Percentiles rank a stretch among this genome's conserved stretches.
Evolutionary conservation across 2,888 invertebrate genomes (phyloP).

Genomic region (Apamea crenata): DNA sequence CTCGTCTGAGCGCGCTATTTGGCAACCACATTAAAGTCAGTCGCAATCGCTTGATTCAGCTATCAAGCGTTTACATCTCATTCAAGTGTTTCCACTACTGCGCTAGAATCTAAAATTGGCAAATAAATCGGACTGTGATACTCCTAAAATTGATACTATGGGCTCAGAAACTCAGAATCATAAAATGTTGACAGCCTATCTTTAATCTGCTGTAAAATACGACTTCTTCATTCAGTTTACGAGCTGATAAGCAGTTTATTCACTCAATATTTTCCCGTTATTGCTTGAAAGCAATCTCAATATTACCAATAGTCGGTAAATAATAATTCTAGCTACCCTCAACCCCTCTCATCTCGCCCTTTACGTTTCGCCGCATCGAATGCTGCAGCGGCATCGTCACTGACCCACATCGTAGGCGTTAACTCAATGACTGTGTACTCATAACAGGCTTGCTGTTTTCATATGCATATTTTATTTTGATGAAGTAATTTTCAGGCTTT

Average conservation of each 20-base stretch:
- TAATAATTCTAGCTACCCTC: constrained; percentile 69
- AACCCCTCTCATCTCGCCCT: constrained; percentile 80
- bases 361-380: constrained; percentile 79
- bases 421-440: constrained; percentile 75
- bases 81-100: constrained; percentile 25
- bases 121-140: constrained; percentile 6
- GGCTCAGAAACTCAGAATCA: neutral
- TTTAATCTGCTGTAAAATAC: constrained; percentile 7
- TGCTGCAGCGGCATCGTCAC: constrained; percentile 78
- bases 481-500: constrained; percentile 6
- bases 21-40: constrained; percentile 45
- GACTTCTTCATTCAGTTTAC: neutral
- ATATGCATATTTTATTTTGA: constrained; percentile 47
- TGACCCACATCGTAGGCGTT: constrained; percentile 84
- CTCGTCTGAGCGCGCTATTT: constrained; percentile 29
- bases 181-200: constrained; percentile 1
- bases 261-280: constrained; percentile 34
- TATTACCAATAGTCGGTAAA: constrained; percentile 50
- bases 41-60: constrained; percentile 41
- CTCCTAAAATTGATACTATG: neutral
- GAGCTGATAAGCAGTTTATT: constrained; percentile 35
- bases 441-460: constrained; percentile 56
- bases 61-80: constrained; percentile 40
- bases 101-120: neutral
- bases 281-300: constrained; percentile 44